A percentile compares a stretch with the other conserved stretches of the same genome.
These are phyloP conservation scores for Physeter macrocephalus DNA, from an alignment of 2,113 vertebrate species.

Conservation along the genomic window DNA sequence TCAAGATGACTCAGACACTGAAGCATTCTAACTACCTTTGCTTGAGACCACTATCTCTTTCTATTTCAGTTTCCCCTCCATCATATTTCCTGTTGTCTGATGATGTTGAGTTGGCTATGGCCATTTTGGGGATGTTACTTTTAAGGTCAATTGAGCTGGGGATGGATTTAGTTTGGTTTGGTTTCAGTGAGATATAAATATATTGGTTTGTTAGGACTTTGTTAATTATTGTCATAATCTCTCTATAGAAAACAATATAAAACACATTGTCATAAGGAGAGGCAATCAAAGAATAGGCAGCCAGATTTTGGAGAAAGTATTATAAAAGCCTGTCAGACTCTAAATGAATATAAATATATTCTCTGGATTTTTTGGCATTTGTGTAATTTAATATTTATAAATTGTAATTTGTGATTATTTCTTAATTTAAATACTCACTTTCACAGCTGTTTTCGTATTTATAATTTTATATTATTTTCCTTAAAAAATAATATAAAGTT, in stretches of 20 bases:
- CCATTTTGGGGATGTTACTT: background rate
- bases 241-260: background rate
- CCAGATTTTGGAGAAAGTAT: background rate
- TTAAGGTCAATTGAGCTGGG: background rate
- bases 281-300: background rate
- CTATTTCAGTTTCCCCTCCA: background rate
- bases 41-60: too few species aligned
- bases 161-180: background rate
- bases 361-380: background rate
- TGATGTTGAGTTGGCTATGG: background rate
- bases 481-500: too few species aligned
- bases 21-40: background rate
- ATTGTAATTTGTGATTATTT: background rate
- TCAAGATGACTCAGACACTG: background rate
- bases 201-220: background rate
- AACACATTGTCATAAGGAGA: background rate
- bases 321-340: background rate
- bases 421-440: background rate
- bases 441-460: background rate
- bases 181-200: background rate
- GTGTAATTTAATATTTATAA: background rate
- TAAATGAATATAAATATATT: background rate
- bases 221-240: background rate
- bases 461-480: background rate
- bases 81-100: background rate